Conservation (phyloP, 2,888 invertebrate species). For the Drosophila ezoana region DNA sequence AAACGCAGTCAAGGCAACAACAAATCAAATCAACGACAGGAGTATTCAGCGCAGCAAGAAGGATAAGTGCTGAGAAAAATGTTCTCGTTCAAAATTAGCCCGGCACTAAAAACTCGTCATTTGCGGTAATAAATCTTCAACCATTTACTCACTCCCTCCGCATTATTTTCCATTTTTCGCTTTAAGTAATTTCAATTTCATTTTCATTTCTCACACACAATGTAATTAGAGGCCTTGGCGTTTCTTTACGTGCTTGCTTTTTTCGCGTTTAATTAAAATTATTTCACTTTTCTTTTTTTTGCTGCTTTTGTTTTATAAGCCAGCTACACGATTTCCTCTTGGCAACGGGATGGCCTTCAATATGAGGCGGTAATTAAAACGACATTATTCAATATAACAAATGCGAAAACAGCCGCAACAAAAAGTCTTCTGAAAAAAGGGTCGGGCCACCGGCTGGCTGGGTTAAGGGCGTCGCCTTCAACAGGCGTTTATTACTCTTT, state of each 20-base stretch:
- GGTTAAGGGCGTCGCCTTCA: slow-evolving; percentile 46
- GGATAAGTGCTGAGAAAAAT: slow-evolving; percentile 31
- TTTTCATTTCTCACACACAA: slow-evolving; percentile 48
- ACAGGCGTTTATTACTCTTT: slow-evolving; percentile 68
- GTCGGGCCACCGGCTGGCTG: slow-evolving; percentile 21
- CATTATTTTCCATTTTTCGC: slow-evolving; percentile 17
- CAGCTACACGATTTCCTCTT: slow-evolving; percentile 32
- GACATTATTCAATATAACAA: slow-evolving; percentile 77
- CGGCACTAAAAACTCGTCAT: slow-evolving; percentile 38
- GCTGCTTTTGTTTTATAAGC: slow-evolving; percentile 33
- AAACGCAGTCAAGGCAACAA: slow-evolving; percentile 66
- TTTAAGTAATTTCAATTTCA: slow-evolving; percentile 62
- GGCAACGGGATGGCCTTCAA: slow-evolving; percentile 41
- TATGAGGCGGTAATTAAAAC: slow-evolving; percentile 77
- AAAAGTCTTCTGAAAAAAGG: slow-evolving; percentile 41
- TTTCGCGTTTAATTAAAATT: slow-evolving; percentile 63
- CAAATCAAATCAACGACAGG: slow-evolving; percentile 66
- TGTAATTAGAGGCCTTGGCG: slow-evolving; percentile 61
- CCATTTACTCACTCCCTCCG: slow-evolving; percentile 13
- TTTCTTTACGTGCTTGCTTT: slow-evolving; percentile 60
- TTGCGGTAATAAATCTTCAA: slow-evolving; percentile 71
- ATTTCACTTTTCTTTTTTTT: slow-evolving; percentile 39
- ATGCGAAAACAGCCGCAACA: slow-evolving; percentile 39
- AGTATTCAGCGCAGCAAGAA: slow-evolving; percentile 9
- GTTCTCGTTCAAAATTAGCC: slow-evolving; percentile 55